These are phyloP conservation scores for Nomada goodeniana DNA, from an alignment of 2,888 invertebrate species.

Conservation along the genomic window DNA sequence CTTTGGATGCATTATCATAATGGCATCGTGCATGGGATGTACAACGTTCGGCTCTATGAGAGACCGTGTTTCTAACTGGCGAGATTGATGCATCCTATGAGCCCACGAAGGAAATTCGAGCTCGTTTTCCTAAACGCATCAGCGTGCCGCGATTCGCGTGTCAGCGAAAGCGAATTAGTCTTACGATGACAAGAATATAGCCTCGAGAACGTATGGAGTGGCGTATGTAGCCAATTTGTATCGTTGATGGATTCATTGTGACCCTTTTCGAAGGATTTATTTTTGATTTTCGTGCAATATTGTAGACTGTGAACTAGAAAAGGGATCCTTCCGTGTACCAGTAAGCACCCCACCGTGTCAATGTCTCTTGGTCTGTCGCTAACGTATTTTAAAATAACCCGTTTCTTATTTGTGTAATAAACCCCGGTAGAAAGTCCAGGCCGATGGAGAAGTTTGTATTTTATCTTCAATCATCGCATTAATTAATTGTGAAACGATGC, in stretches of 20 bases:
- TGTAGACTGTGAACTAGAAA: no score
- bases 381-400: no score
- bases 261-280: no score
- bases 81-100: constrained; percentile 58
- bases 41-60: constrained; percentile 45
- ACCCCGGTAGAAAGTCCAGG: no score
- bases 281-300: no score
- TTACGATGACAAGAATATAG: not conserved
- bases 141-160: not conserved
- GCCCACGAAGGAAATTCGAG: constrained; percentile 28
- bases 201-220: not conserved
- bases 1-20: constrained; percentile 77
- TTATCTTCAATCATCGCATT: no score
- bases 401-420: no score
- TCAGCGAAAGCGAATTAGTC: not conserved
- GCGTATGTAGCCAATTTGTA: not conserved
- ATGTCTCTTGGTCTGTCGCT: no score
- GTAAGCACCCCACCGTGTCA: no score
- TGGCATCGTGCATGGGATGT: constrained; percentile 71
- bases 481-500: no score
- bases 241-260: not conserved
- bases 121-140: not conserved
- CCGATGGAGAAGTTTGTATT: no score
- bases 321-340: no score
- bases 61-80: constrained; percentile 43